Conservation (phyloP, 2,888 invertebrate species). For the Drosophila macrospina region DNA sequence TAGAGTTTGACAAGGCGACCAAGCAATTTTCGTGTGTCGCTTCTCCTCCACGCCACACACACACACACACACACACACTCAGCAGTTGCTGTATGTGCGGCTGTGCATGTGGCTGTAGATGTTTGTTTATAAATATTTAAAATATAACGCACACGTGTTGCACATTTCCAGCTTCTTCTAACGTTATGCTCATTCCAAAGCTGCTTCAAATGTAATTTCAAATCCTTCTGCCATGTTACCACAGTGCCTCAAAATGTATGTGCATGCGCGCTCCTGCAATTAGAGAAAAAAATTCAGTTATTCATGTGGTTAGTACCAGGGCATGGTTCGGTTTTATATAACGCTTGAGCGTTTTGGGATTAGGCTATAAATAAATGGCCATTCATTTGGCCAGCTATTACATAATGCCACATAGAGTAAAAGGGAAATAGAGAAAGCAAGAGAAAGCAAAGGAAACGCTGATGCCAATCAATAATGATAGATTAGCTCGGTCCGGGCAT, state of each 20-base stretch:
- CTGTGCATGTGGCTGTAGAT: conserved; percentile 25
- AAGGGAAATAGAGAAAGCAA: background rate
- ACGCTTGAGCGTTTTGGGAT: conserved; percentile 30
- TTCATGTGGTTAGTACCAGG: conserved; percentile 44
- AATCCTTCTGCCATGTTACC: conserved; percentile 58
- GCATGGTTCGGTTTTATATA: conserved; percentile 32
- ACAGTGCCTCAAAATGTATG: conserved; percentile 21
- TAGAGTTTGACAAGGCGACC: conserved; percentile 68
- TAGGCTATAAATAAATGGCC: conserved; percentile 66
- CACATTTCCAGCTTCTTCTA: conserved; percentile 52
- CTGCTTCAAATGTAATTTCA: conserved; percentile 58
- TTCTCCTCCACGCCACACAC: conserved; percentile 21
- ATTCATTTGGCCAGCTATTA: conserved; percentile 62
- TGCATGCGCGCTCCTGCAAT: conserved; percentile 55
- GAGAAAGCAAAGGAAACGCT: conserved; percentile 18
- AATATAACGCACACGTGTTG: conserved; percentile 73
- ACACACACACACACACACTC: conserved; percentile 10
- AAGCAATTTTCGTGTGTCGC: conserved; percentile 48
- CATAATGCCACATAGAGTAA: conserved; percentile 44
- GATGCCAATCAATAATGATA: conserved; percentile 78
- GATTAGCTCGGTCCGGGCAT: conserved; percentile 62
- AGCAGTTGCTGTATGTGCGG: conserved; percentile 6
- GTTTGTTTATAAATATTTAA: conserved; percentile 74
- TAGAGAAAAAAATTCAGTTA: conserved; percentile 46
- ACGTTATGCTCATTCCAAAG: conserved; percentile 1